These are phyloP conservation scores for Steinernema hermaphroditum DNA, from an alignment of 2,888 invertebrate species.

Conservation along the genomic window DNA sequence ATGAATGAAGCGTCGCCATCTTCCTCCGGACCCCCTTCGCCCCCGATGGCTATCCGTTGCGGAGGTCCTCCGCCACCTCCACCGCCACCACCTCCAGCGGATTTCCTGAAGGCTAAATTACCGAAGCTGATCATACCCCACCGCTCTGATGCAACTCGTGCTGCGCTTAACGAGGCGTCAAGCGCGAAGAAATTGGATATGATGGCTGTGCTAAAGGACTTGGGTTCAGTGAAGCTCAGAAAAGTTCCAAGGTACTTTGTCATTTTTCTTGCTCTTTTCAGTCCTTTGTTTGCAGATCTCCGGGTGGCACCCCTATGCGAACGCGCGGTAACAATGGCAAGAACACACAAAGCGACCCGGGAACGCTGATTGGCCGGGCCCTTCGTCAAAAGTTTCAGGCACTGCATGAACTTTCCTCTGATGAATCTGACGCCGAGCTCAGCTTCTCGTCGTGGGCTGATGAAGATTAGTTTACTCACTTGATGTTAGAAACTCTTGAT, in stretches of 20 bases:
- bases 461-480: not conserved
- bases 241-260: slow-evolving; percentile 20
- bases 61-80: not conserved
- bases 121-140: not conserved
- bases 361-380: slow-evolving; percentile 16
- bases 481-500: slow-evolving; percentile 4
- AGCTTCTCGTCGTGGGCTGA: slow-evolving; percentile 25
- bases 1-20: slow-evolving; percentile 1
- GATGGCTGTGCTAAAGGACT: slow-evolving; percentile 13
- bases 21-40: slow-evolving; percentile 11
- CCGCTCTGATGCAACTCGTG: not conserved
- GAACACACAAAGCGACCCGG: slow-evolving; percentile 24
- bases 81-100: slow-evolving; percentile 2
- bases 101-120: not conserved
- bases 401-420: not conserved
- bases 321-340: not conserved
- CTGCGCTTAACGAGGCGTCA: not conserved
- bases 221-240: slow-evolving; percentile 13
- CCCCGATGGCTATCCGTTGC: not conserved
- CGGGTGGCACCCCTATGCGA: slow-evolving; percentile 22
- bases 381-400: slow-evolving; percentile 18
- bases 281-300: slow-evolving; percentile 22
- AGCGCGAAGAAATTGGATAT: not conserved
- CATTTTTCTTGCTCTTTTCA: not conserved
- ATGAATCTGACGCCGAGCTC: not conserved